Base-by-base conservation (phyloP, 1,140 invertebrate genomes). In the Hylaeus anthracinus region DNA sequence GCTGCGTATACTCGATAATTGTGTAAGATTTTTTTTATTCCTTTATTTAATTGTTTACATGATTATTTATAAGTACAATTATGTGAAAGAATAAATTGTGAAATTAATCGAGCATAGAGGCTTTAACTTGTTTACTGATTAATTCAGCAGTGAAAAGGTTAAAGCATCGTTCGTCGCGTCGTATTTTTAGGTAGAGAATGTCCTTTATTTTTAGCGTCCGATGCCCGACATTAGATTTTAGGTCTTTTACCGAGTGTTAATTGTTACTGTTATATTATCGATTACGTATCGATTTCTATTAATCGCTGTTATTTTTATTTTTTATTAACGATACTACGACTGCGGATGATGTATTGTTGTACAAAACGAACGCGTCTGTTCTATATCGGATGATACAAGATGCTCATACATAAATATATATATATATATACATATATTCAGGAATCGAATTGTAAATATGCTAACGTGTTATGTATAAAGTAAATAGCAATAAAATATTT, bases 381-480 rank as follows among this genome's bases (percentile, higher is more conserved):
- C 41, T 70, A 74, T 60, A 58, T 84, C 65, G 15, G 45, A 79
- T 67, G 53, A 69, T 51, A 12, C 61, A 71, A 63, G 39, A 78
- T 72, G 67, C 75, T 65, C 82, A 56, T 26, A 26, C 26, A 26
- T 26, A 26, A 26, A 26, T 26, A 26, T 26, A 26, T 26, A 26
- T 26, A 26, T 26, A 26, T 26, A 26, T 0, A 26, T 26, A 26
- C 26, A 26, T 74, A 53, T 64, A 45, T 77, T 79, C 75, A 69
- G 72, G 67, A 75, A 82, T 9, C 26, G 41, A 71, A 73, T 67
- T 86, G 85, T 86, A 86, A 83, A 86, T 81, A 86, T n/a, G 37
- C n/a, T 67, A 60, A 56, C 41, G 41, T 53, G 51, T 65, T 72
- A 60, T 66, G 15, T 14, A 48, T 1, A 53, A 37, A 63, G 45